Base-by-base conservation (phyloP, 2,797 vertebrate genomes). In the Gephyroberyx darwinii region DNA sequence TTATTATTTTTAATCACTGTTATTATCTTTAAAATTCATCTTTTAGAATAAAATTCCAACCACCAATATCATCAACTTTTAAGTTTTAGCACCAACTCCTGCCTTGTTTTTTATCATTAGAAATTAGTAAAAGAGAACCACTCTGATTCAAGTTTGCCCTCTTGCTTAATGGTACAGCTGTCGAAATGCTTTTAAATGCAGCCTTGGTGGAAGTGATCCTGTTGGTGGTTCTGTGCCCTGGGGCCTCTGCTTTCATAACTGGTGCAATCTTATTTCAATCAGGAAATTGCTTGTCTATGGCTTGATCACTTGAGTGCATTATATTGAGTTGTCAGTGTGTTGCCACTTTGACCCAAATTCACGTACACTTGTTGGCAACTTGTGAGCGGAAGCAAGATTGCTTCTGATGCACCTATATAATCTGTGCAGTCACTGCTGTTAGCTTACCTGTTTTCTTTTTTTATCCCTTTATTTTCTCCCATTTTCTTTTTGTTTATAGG, bases 401-500 rank as follows among this genome's bases (percentile, higher is more conserved):
- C 10, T 9, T 12, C 22, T n/a, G 7, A n/a, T 3, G 1, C 33
- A 13, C 8, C 12, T 30, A 5, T 2, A 43, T 14, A 56, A 30
- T 45, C 31, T 33, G 13, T 39, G 37, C 37, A 43, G 8, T 30
- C 22, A 54, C 13, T 54, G 20, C 41, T 35, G 31, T 0, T 3
- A 52, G 8, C 20, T 50, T 43, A 1, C 74, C 56, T 56, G 4
- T 61, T 66, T 53, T 52, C 35, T 37, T 77, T 0, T n/a, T 53
- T 8, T 52, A 10, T 65, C n/a, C 2, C 8, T 47, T 61, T 72
- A 12, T 74, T 35, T 82, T 50, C 4, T 61, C 22, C 16, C 17
- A 17, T 22, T 35, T 4, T 30, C 54, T 26, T 78, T 71, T 72
- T 67, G 19, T 67, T 59, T 31, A 0, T 77, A 99, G 98, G 86